Conservation (phyloP, 2,888 invertebrate species). For the Orgyia antiqua region DNA sequence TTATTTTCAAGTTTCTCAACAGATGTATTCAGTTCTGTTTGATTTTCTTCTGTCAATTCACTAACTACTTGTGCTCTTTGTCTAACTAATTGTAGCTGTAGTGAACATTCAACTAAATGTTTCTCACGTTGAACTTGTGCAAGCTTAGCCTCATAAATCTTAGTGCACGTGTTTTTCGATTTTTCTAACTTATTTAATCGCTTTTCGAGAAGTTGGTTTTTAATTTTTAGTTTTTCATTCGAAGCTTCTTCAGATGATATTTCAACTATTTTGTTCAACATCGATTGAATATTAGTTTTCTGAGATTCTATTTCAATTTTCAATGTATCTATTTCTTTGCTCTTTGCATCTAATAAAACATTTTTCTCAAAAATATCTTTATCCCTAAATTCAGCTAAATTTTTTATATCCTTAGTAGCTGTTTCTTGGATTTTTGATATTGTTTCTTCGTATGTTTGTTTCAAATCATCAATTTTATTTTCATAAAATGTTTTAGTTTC, state of each 20-base stretch:
- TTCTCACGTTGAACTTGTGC: conserved; percentile 55
- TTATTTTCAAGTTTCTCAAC: conserved; percentile 59
- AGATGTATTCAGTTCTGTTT: conserved; percentile 45
- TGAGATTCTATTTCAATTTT: conserved; percentile 42
- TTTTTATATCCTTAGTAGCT: conserved; percentile 28
- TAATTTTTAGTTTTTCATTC: conserved; percentile 30
- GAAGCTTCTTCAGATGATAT: conserved; percentile 33
- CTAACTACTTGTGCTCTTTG: conserved; percentile 56
- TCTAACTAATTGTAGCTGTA: conserved; percentile 56
- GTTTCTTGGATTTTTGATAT: conserved; percentile 36
- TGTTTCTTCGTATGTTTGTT: conserved; percentile 36
- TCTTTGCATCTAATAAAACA: conserved; percentile 41
- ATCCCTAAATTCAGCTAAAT: conserved; percentile 30
- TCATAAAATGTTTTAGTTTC: conserved; percentile 42
- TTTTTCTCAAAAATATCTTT: conserved; percentile 40
- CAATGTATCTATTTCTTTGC: conserved; percentile 42
- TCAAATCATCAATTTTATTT: conserved; percentile 44
- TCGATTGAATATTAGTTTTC: conserved; percentile 39
- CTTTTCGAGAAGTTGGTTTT: conserved; percentile 48
- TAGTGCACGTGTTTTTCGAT: conserved; percentile 44
- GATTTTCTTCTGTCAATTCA: conserved; percentile 52
- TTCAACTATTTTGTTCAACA: conserved; percentile 41
- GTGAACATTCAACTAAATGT: conserved; percentile 53
- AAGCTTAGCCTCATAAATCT: conserved; percentile 51
- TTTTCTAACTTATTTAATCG: conserved; percentile 55